phyloP scores from a whole-genome alignment of 2,113 vertebrate species.

The Amblyopsis rosae region DNA sequence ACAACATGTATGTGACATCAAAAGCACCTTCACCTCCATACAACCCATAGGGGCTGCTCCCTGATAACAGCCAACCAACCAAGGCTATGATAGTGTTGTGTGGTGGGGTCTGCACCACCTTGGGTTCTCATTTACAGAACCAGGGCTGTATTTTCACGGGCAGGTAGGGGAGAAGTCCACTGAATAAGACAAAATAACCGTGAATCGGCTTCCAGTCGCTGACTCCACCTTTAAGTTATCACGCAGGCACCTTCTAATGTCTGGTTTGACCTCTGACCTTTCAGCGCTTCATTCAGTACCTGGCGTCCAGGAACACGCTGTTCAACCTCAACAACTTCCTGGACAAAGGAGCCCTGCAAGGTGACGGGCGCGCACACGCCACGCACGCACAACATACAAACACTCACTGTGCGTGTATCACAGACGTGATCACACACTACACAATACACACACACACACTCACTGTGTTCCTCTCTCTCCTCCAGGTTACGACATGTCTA shows the following conservation, averaged over 20 bases:
- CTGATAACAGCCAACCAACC: too few species aligned
- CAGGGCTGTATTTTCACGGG: too few species aligned
- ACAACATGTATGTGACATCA: too few species aligned
- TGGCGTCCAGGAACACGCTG: conserved; percentile 91
- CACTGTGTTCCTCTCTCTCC: not conserved
- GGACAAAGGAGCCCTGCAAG: conserved; percentile 93
- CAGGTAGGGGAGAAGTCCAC: too few species aligned
- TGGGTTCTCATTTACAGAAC: too few species aligned
- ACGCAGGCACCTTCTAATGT: not conserved
- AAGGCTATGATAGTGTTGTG: too few species aligned
- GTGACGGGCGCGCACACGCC: conserved; percentile 32
- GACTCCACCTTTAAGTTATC: too few species aligned
- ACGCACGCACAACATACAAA: not conserved
- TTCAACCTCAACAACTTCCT: conserved; percentile 97
- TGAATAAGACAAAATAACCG: too few species aligned
- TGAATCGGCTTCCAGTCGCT: too few species aligned
- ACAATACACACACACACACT: not conserved
- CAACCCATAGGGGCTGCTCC: too few species aligned
- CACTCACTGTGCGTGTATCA: not conserved
- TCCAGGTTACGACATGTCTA: conserved; percentile 94
- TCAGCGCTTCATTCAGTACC: conserved; percentile 74
- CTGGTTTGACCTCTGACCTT: not conserved
- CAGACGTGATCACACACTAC: not conserved
- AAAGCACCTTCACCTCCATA: too few species aligned
- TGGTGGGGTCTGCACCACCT: too few species aligned